phyloP scores from a whole-genome alignment of 2,888 invertebrate genomes.

The Lissonota sp. region DNA sequence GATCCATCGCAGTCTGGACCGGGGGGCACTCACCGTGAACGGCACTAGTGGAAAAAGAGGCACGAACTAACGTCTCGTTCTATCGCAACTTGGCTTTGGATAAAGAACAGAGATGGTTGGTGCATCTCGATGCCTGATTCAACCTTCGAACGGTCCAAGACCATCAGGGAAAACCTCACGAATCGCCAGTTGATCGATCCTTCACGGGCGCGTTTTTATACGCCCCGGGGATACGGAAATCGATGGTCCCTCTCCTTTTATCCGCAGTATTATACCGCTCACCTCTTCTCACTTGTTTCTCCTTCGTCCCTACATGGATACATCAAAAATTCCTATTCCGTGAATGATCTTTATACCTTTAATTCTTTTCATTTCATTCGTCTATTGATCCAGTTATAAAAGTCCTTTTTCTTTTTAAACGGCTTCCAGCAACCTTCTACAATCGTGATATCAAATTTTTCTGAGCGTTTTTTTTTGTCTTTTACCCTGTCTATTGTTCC shows the following conservation, averaged over 20 bases:
- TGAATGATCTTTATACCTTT: too few relatives aligned
- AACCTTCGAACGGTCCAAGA: slow-evolving; percentile 45
- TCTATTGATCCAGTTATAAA: background rate
- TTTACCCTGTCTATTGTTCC: background rate
- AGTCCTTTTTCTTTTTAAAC: too few relatives aligned
- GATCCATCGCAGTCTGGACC: slow-evolving; percentile 39
- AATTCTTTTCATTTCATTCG: background rate
- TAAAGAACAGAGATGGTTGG: background rate
- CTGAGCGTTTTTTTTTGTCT: background rate
- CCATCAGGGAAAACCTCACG: slow-evolving; percentile 34
- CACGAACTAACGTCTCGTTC: slow-evolving; percentile 51
- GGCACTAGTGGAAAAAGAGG: slow-evolving; percentile 21
- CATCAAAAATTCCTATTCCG: too few relatives aligned
- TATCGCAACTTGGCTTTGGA: slow-evolving; percentile 40
- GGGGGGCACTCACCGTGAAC: slow-evolving; percentile 4
- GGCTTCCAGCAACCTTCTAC: background rate
- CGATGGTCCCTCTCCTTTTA: slow-evolving; percentile 24
- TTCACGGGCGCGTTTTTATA: slow-evolving; percentile 30
- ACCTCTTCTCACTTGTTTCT: too few relatives aligned
- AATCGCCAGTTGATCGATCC: slow-evolving; percentile 50
- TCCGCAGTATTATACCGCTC: background rate
- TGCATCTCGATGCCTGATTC: slow-evolving; percentile 18
- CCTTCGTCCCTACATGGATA: too few relatives aligned
- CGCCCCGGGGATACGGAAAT: slow-evolving; percentile 35
- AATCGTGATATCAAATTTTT: background rate